Evolutionary conservation across 2,113 vertebrate species (phyloP).

Genomic region (Phocoena sinus): DNA sequence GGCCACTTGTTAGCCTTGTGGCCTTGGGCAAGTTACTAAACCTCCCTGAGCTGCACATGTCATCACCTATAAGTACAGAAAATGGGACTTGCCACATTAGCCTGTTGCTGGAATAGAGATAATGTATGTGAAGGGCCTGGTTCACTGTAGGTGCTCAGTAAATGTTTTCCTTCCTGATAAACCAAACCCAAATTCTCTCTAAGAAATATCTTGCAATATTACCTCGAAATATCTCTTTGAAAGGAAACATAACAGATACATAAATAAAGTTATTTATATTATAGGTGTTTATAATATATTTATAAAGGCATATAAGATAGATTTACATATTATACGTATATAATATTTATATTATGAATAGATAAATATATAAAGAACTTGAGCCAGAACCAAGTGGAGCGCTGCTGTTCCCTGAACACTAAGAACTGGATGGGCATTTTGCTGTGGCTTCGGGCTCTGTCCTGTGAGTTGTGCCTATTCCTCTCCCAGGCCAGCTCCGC

Average conservation of each 20-base stretch:
- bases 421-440: rapidly evolving
- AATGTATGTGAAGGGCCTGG: neutral
- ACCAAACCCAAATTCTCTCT: neutral
- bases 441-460: neutral
- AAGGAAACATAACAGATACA: neutral
- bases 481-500: neutral
- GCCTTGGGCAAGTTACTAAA: neutral
- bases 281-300: neutral
- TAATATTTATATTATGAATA: neutral
- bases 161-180: neutral
- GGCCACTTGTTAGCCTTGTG: neutral
- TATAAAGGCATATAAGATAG: neutral
- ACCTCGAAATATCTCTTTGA: neutral
- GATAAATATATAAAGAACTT: neutral
- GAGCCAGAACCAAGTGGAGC: neutral
- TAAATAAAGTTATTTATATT: neutral
- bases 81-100: neutral
- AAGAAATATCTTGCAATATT: neutral
- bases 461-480: neutral
- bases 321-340: neutral
- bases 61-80: neutral
- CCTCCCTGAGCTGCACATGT: neutral
- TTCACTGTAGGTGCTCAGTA: neutral
- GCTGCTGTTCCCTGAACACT: neutral
- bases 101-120: neutral